These are phyloP conservation scores for Pachypeltis micranthus DNA, from an alignment of 1,140 invertebrate species.

Conservation along the genomic window DNA sequence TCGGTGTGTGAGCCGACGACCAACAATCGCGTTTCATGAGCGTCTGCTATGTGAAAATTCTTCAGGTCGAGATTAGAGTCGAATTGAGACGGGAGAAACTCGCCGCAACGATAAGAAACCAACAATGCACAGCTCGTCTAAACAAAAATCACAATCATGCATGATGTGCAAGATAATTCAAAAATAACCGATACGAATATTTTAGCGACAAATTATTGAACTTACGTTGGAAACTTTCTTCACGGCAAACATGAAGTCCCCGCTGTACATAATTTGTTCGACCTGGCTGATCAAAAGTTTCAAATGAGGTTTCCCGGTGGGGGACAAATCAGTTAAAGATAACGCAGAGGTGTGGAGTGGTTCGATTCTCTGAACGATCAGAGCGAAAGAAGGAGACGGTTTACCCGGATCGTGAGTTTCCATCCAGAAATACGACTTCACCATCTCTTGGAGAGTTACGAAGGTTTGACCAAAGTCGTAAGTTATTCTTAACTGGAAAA, in stretches of 20 bases:
- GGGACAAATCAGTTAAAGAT: constrained; percentile 35
- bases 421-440: constrained; percentile 41
- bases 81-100: constrained; percentile 58
- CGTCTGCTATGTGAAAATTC: constrained; percentile 73
- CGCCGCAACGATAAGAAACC: constrained; percentile 56
- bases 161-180: no score
- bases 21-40: constrained; percentile 62
- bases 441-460: constrained; percentile 50
- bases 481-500: constrained; percentile 59
- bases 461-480: constrained; percentile 60
- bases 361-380: constrained; percentile 60
- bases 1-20: constrained; percentile 71
- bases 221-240: constrained; percentile 32
- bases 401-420: neutral
- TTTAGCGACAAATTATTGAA: neutral
- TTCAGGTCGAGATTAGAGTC: constrained; percentile 49
- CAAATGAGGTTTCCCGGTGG: constrained; percentile 18
- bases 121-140: neutral
- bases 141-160: no score
- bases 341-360: constrained; percentile 48
- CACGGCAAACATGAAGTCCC: constrained; percentile 75
- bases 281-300: constrained; percentile 43
- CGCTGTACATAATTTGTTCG: constrained; percentile 68
- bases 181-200: no score
- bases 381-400: constrained; percentile 33